Conservation (phyloP, 2,113 vertebrate genomes). For the Paracanthobrama guichenoti region DNA sequence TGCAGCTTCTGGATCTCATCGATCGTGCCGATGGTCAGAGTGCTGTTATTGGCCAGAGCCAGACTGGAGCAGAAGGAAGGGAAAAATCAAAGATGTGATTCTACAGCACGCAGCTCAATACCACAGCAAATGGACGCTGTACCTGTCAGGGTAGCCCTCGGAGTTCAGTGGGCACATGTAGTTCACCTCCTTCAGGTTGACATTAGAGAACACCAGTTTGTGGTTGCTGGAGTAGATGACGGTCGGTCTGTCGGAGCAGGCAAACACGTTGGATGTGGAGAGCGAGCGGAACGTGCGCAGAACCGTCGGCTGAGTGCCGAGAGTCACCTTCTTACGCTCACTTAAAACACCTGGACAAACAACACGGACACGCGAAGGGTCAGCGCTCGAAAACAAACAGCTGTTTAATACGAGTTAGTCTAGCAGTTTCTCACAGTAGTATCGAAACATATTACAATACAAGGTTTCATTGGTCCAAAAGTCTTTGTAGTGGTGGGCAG, state of each 20-base stretch:
- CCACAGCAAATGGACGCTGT: too few species aligned
- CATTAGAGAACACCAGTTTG: slow-evolving; percentile 98
- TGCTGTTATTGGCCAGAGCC: slow-evolving; percentile 98
- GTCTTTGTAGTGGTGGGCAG: neutral
- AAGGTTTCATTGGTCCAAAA: neutral
- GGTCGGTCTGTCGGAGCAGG: slow-evolving; percentile 96
- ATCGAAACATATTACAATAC: neutral
- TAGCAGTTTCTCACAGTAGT: neutral
- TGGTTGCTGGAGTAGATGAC: slow-evolving; percentile 99
- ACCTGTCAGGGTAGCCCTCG: slow-evolving; percentile 96
- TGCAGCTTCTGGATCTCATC: slow-evolving; percentile 99
- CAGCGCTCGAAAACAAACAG: too few species aligned
- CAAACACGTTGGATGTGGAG: slow-evolving; percentile 97
- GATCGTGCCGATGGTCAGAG: slow-evolving; percentile 96
- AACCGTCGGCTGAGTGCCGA: slow-evolving; percentile 96
- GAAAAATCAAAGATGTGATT: too few species aligned
- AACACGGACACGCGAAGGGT: neutral
- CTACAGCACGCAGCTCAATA: neutral
- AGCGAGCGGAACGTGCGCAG: slow-evolving; percentile 94
- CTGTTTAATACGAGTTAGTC: too few species aligned
- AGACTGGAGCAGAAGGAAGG: slow-evolving; percentile 71
- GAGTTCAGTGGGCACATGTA: slow-evolving; percentile 99
- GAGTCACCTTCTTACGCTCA: slow-evolving; percentile 96
- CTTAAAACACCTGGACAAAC: slow-evolving; percentile 82
- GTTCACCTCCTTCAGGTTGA: slow-evolving; percentile 99